phyloP scores from a whole-genome alignment of 2,113 vertebrate genomes.

The Phasianus colchicus region DNA sequence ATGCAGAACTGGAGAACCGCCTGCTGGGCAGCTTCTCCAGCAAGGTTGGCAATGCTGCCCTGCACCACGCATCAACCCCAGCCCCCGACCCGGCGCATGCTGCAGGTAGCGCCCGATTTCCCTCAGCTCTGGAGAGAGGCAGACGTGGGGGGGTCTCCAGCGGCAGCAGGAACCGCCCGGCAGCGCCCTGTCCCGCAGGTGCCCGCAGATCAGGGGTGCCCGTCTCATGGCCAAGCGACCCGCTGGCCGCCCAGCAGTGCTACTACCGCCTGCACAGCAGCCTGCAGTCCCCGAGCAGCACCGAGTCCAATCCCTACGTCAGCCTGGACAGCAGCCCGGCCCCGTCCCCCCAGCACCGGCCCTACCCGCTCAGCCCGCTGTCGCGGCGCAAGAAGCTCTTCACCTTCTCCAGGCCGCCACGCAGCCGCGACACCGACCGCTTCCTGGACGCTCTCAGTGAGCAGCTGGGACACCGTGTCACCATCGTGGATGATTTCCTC shows the following conservation, averaged over 20 bases:
- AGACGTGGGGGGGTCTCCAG: background rate
- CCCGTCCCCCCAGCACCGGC: conserved; percentile 80
- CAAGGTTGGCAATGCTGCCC: conserved; percentile 79
- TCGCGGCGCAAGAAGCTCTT: conserved; percentile 89
- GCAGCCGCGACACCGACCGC: conserved; percentile 92
- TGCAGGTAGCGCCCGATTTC: conserved; percentile 62
- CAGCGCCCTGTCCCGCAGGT: conserved; percentile 68
- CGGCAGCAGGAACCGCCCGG: background rate
- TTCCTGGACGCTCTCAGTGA: conserved; percentile 94
- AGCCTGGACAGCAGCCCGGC: conserved; percentile 93
- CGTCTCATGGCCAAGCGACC: conserved; percentile 87
- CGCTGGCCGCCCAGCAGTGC: conserved; percentile 82
- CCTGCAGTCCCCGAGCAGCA: conserved; percentile 91
- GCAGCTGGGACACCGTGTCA: conserved; percentile 91
- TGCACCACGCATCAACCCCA: conserved; percentile 80
- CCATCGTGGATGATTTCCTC: conserved; percentile 89
- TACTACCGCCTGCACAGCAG: conserved; percentile 82
- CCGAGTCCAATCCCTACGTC: conserved; percentile 95
- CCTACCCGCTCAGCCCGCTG: conserved; percentile 80
- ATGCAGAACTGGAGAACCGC: conserved; percentile 91
- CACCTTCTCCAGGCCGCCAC: conserved; percentile 90
- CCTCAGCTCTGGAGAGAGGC: background rate
- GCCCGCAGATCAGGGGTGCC: conserved; percentile 79
- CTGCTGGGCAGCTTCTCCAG: conserved; percentile 83
- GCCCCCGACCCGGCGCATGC: conserved; percentile 77